These are phyloP conservation scores for Idaea biselata DNA, from an alignment of 2,888 invertebrate genomes.

Conservation along the genomic window DNA sequence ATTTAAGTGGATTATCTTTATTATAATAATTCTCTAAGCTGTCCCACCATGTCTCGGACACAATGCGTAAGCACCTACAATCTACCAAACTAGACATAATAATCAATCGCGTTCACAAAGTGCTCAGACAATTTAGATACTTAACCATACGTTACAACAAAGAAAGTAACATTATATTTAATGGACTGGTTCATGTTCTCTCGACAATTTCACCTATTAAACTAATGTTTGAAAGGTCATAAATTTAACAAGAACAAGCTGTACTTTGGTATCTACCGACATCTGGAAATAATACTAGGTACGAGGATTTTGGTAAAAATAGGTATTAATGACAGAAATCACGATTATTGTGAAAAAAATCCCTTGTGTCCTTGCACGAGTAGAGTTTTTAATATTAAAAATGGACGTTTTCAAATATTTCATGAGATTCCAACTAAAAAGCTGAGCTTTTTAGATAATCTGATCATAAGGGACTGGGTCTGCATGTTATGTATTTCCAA, in stretches of 20 bases:
- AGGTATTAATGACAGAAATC: too few species aligned
- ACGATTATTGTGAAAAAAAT: too few species aligned
- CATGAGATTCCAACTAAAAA: too few species aligned
- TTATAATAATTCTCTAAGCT: background rate
- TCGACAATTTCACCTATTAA: background rate
- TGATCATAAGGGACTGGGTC: too few species aligned
- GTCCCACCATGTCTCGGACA: background rate
- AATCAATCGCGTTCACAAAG: constrained; percentile 26
- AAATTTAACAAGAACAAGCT: background rate
- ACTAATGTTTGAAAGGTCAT: background rate
- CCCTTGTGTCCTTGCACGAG: too few species aligned
- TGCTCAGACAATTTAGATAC: constrained; percentile 26
- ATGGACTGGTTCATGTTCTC: constrained; percentile 23
- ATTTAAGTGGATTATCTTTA: background rate
- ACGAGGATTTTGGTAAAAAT: background rate
- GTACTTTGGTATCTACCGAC: background rate
- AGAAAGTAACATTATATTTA: constrained; percentile 44
- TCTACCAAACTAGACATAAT: constrained; percentile 18
- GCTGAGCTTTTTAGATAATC: too few species aligned
- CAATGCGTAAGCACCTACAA: constrained; percentile 3
- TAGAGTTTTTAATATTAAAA: too few species aligned
- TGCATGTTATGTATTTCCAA: background rate
- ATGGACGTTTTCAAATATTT: too few species aligned
- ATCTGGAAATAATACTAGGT: background rate
- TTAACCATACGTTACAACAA: constrained; percentile 33